phyloP scores from a whole-genome alignment of 2,888 invertebrate species.

The Criorhina ranunculi region DNA sequence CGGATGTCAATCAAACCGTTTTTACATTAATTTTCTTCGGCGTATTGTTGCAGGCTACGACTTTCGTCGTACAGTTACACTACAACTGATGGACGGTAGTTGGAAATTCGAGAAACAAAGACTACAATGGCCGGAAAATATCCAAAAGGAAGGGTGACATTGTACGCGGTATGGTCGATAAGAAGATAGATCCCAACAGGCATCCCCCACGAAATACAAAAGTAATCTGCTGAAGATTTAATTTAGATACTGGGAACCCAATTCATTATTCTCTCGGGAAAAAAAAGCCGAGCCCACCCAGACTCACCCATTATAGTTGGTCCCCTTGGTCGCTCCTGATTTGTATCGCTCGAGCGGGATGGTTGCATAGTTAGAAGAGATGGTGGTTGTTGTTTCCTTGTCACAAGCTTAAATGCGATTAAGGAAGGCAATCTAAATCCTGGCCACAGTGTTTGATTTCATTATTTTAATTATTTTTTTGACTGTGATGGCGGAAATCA shows the following conservation, averaged over 20 bases:
- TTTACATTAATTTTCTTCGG: slow-evolving; percentile 73
- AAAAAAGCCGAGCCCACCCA: slow-evolving; percentile 46
- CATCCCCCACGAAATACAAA: slow-evolving; percentile 48
- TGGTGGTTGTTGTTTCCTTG: slow-evolving; percentile 39
- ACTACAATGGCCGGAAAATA: slow-evolving; percentile 56
- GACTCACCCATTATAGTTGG: slow-evolving; percentile 28
- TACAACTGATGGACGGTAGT: slow-evolving; percentile 57
- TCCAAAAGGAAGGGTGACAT: slow-evolving; percentile 54
- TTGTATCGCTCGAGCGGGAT: slow-evolving; percentile 17
- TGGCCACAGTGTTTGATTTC: slow-evolving; percentile 63
- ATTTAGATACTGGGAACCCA: slow-evolving; percentile 76
- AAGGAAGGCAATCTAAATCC: slow-evolving; percentile 72
- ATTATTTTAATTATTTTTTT: slow-evolving; percentile 73
- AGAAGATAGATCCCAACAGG: slow-evolving; percentile 16
- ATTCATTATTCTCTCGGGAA: slow-evolving; percentile 73
- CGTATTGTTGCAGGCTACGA: slow-evolving; percentile 25
- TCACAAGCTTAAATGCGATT: slow-evolving; percentile 70
- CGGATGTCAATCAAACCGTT: slow-evolving; percentile 72
- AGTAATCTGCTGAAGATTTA: slow-evolving; percentile 74
- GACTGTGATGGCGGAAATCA: slow-evolving; percentile 18
- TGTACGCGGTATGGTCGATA: slow-evolving; percentile 46
- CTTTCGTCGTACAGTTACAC: slow-evolving; percentile 26
- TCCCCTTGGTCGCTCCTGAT: slow-evolving; percentile 31
- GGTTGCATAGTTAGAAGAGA: neutral
- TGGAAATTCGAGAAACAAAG: slow-evolving; percentile 68